phyloP scores from a whole-genome alignment of 2,113 vertebrate genomes.

The Haemorhous mexicanus region DNA sequence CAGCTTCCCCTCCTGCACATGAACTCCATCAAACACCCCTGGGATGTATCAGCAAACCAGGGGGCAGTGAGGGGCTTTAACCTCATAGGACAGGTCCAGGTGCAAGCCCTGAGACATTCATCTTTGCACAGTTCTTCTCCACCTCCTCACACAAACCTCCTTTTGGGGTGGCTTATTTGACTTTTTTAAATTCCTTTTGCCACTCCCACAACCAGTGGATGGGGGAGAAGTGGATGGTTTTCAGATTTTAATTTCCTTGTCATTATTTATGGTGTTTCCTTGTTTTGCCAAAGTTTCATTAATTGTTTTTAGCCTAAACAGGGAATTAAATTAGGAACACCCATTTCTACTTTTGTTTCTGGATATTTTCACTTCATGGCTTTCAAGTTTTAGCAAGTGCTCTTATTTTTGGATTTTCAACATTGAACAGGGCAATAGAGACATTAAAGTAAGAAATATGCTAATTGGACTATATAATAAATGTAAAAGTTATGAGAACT shows the following conservation, averaged over 20 bases:
- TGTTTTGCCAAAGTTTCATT: neutral
- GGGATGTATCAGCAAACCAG: neutral
- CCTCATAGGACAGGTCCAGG: neutral
- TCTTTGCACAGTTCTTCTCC: neutral
- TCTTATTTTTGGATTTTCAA: neutral
- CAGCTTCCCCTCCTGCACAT: neutral
- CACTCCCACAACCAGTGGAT: neutral
- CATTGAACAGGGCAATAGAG: neutral
- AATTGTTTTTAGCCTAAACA: neutral
- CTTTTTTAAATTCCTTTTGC: neutral
- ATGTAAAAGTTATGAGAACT: constrained; percentile 19
- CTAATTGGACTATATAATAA: constrained; percentile 27
- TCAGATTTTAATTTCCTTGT: neutral
- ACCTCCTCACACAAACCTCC: neutral
- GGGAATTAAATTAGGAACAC: neutral
- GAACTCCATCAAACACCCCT: neutral
- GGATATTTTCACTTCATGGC: neutral
- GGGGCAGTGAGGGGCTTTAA: neutral
- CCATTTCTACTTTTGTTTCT: neutral
- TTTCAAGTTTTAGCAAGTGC: neutral
- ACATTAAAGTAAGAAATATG: constrained; percentile 35
- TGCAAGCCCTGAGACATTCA: neutral
- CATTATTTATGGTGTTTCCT: neutral
- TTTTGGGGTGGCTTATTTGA: neutral
- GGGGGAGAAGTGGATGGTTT: neutral